Evolutionary conservation across 2,113 vertebrate genomes (phyloP).

Genomic region (Arenaria interpres): DNA sequence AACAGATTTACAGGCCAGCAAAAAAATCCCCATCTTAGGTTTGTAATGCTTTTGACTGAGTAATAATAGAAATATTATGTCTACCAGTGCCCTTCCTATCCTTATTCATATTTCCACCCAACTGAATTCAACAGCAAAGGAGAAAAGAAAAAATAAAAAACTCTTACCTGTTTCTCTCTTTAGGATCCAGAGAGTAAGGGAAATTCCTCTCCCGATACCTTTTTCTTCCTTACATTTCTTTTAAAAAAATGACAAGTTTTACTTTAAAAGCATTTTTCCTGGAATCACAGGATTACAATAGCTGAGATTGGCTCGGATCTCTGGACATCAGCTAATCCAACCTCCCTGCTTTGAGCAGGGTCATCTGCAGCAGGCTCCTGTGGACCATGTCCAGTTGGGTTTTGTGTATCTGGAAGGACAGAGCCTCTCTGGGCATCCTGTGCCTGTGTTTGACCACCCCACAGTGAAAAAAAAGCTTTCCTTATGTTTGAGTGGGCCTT

Average conservation of each 20-base stretch:
- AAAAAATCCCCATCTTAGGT: background rate
- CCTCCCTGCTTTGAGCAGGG: background rate
- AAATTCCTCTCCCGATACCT: background rate
- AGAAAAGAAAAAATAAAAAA: background rate
- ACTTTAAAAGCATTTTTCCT: background rate
- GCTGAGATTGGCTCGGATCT: background rate
- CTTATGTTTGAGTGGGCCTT: background rate
- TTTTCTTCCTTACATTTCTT: background rate
- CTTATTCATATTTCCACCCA: background rate
- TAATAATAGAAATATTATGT: background rate
- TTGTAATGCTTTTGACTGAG: background rate
- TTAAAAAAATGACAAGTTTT: background rate
- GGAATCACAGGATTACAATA: background rate
- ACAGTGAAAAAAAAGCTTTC: background rate
- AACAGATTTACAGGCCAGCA: background rate
- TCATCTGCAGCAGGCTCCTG: background rate
- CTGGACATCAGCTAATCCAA: background rate
- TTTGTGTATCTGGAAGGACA: background rate
- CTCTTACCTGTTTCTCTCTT: background rate
- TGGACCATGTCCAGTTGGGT: accelerated
- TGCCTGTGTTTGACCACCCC: background rate
- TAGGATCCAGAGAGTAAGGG: background rate
- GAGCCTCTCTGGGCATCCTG: background rate
- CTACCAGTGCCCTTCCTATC: background rate
- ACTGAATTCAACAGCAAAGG: background rate